Conservation (phyloP, 2,797 vertebrate species). For the Dryobates pubescens region DNA sequence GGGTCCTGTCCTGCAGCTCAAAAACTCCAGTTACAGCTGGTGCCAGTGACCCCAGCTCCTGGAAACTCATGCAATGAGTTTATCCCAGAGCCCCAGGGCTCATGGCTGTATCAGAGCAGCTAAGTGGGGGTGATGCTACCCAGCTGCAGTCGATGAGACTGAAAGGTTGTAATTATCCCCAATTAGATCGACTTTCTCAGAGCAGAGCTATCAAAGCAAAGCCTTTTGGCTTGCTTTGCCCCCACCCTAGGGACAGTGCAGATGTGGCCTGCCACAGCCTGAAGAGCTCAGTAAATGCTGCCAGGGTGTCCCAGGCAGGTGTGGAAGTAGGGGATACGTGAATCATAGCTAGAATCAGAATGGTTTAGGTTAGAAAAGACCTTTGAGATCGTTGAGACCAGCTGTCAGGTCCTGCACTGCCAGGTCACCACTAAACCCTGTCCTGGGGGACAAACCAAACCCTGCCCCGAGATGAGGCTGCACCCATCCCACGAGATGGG, state of each 20-base stretch:
- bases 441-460: background rate
- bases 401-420: background rate
- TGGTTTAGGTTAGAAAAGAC: background rate
- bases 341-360: background rate
- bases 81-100: background rate
- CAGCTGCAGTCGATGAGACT: background rate
- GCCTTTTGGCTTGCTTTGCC: background rate
- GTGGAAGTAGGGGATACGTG: accelerated
- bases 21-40: background rate
- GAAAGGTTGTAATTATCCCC: background rate
- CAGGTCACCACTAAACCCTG: background rate
- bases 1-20: accelerated
- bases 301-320: background rate
- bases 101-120: accelerated
- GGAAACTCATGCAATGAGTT: accelerated
- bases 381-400: background rate
- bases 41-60: background rate
- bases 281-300: background rate
- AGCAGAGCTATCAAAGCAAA: background rate
- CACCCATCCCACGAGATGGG: too few species aligned
- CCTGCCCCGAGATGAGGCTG: too few species aligned
- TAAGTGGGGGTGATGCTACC: background rate
- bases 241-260: accelerated
- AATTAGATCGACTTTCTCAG: background rate
- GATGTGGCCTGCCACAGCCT: background rate